A percentile compares a stretch with the other conserved stretches of the same genome.
Evolutionary conservation across 1,140 invertebrate genomes (phyloP).

Genomic region (Ctenoplectra terminalis): DNA sequence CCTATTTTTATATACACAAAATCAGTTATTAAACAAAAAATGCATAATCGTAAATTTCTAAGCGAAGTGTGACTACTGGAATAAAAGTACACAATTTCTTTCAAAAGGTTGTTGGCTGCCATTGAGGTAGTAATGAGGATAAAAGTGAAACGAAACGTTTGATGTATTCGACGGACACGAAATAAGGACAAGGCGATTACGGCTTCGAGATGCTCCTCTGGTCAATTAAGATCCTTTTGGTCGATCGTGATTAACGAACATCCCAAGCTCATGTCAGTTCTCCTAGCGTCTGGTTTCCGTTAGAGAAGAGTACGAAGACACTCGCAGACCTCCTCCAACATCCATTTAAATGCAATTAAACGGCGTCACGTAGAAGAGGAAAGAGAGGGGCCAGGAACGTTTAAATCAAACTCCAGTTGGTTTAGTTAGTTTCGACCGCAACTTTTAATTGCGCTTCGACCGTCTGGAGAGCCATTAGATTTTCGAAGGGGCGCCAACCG

Average conservation of each 20-base stretch:
- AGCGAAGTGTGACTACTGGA: not conserved
- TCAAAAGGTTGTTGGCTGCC: not conserved
- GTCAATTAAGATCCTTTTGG: conserved; percentile 67
- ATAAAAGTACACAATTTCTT: not conserved
- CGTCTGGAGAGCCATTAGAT: conserved; percentile 78
- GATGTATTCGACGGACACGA: conserved; percentile 26
- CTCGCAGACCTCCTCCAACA: conserved; percentile 50
- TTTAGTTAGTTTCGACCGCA: conserved; percentile 80
- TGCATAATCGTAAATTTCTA: not conserved
- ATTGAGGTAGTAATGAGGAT: conserved; percentile 13
- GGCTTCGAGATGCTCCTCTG: conserved; percentile 35
- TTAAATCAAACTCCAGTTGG: conserved; percentile 78
- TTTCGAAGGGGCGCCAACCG: conserved; percentile 68
- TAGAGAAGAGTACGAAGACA: conserved; percentile 51
- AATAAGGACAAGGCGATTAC: conserved; percentile 46
- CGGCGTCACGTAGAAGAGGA: conserved; percentile 71
- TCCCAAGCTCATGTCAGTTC: conserved; percentile 39
- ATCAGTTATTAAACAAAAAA: not conserved
- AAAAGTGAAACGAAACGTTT: conserved; percentile 25
- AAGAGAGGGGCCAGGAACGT: conserved; percentile 62
- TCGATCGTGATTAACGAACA: conserved; percentile 66
- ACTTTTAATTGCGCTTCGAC: conserved; percentile 80
- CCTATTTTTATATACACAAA: not conserved
- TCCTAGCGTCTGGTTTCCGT: conserved; percentile 15
- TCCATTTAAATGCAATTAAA: conserved; percentile 77